Percentiles rank a stretch among this genome's conserved stretches.
Evolutionary conservation across 2,888 invertebrate genomes (phyloP).

Genomic region (Elmis aenea): DNA sequence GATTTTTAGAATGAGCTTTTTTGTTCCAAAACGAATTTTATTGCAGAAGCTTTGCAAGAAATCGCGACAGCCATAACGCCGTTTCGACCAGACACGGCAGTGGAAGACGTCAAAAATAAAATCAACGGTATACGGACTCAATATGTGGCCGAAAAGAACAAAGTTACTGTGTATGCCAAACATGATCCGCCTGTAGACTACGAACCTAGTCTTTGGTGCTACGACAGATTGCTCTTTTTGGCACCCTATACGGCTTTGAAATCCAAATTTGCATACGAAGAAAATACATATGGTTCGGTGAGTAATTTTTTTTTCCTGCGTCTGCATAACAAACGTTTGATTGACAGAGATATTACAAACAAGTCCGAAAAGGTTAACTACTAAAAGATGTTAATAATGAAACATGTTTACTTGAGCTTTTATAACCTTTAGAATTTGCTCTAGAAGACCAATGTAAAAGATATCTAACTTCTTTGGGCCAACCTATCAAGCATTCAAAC

Average conservation of each 20-base stretch:
- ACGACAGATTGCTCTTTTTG: slow-evolving; percentile 10
- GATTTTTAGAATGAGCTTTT: too few relatives aligned
- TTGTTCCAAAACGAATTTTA: too few relatives aligned
- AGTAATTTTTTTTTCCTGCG: too few relatives aligned
- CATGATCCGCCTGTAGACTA: slow-evolving; percentile 5
- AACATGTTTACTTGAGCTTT: too few relatives aligned
- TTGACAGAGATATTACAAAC: too few relatives aligned
- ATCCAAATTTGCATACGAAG: neutral
- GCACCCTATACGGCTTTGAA: slow-evolving; percentile 11
- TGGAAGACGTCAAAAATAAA: slow-evolving; percentile 17
- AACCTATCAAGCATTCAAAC: too few relatives aligned
- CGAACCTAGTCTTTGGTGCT: slow-evolving; percentile 16
- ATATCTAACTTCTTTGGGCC: too few relatives aligned
- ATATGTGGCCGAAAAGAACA: slow-evolving; percentile 14
- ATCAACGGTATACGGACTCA: slow-evolving; percentile 16
- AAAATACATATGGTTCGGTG: neutral
- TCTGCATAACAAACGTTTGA: too few relatives aligned
- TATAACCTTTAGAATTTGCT: too few relatives aligned
- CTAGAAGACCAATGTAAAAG: too few relatives aligned
- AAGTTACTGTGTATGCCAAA: slow-evolving; percentile 4
- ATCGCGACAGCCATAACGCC: slow-evolving; percentile 6
- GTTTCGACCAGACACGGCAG: slow-evolving; percentile 8
- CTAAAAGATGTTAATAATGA: too few relatives aligned
- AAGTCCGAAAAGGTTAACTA: too few relatives aligned
- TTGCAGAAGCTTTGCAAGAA: slow-evolving; percentile 13